These are phyloP conservation scores for Dasysyrphus albostriatus DNA, from an alignment of 2,888 invertebrate species.

Conservation along the genomic window DNA sequence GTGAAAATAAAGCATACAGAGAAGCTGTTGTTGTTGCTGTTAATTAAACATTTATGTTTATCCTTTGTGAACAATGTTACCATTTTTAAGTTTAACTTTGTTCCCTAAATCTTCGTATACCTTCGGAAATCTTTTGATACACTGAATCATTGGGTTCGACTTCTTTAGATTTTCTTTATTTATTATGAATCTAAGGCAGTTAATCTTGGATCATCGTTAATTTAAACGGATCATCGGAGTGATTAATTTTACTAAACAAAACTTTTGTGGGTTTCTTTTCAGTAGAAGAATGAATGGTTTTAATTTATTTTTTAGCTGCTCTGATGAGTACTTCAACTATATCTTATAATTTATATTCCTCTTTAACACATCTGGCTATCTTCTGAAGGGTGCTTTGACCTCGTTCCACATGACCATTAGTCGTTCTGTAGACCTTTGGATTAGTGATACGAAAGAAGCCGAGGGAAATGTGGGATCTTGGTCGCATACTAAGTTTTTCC, in stretches of 20 bases:
- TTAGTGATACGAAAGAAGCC: constrained; percentile 7
- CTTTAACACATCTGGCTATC: constrained; percentile 13
- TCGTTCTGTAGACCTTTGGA: not conserved
- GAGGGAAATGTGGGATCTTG: constrained; percentile 2
- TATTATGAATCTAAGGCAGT: too few species aligned
- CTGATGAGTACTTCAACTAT: constrained; percentile 9
- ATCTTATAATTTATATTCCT: not conserved
- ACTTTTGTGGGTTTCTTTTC: constrained; percentile 25
- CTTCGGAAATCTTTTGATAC: constrained; percentile 28
- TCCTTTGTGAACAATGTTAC: too few species aligned
- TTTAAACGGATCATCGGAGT: constrained; percentile 1
- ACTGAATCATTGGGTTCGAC: constrained; percentile 7
- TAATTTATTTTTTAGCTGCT: too few species aligned
- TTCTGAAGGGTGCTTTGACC: not conserved
- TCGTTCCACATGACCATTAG: not conserved
- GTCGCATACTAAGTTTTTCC: too few species aligned
- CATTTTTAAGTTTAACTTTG: too few species aligned
- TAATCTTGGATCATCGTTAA: constrained; percentile 3
- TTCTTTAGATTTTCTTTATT: constrained; percentile 14
- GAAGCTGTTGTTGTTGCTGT: too few species aligned
- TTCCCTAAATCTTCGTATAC: too few species aligned
- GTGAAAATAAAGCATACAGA: too few species aligned
- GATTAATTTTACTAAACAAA: constrained; percentile 29
- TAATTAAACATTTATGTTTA: too few species aligned
- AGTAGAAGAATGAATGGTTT: not conserved